Percentiles rank a stretch among this genome's conserved stretches.
phyloP scores from a whole-genome alignment of 2,797 vertebrate species.

The Danio tinwini region DNA sequence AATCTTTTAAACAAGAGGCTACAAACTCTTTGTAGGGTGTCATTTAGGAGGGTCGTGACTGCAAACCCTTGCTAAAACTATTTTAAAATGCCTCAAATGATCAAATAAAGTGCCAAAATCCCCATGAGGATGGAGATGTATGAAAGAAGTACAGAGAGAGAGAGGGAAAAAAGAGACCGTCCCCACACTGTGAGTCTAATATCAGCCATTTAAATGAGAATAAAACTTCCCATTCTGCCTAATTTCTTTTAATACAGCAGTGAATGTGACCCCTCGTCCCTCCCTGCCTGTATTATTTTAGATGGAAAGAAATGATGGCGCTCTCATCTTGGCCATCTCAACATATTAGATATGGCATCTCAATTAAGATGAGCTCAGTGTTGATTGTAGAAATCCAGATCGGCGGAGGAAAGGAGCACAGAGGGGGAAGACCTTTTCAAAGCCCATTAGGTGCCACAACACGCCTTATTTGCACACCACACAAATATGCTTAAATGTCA shows the following conservation, averaged over 20 bases:
- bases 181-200: not conserved
- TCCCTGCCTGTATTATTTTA: constrained; percentile 56
- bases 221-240: not conserved
- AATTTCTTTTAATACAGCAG: constrained; percentile 39
- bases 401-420: constrained; percentile 14
- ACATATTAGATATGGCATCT: constrained; percentile 62
- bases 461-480: constrained; percentile 39
- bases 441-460: constrained; percentile 53
- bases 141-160: not conserved
- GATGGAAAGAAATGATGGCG: constrained; percentile 49
- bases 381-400: constrained; percentile 47
- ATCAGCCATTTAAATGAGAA: constrained; percentile 5
- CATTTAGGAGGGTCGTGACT: constrained; percentile 2
- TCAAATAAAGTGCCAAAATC: constrained; percentile 11
- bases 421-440: constrained; percentile 61
- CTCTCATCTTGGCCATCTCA: constrained; percentile 41
- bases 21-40: not conserved
- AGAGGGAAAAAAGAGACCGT: not conserved
- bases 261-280: constrained; percentile 48
- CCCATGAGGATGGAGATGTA: not conserved
- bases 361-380: constrained; percentile 55
- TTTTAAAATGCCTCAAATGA: constrained; percentile 1
- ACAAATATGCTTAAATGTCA: constrained; percentile 52
- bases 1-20: not conserved
- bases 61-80: not conserved